Base-by-base conservation (phyloP, 2,113 vertebrate genomes). In the Hydrolagus affinis region DNA sequence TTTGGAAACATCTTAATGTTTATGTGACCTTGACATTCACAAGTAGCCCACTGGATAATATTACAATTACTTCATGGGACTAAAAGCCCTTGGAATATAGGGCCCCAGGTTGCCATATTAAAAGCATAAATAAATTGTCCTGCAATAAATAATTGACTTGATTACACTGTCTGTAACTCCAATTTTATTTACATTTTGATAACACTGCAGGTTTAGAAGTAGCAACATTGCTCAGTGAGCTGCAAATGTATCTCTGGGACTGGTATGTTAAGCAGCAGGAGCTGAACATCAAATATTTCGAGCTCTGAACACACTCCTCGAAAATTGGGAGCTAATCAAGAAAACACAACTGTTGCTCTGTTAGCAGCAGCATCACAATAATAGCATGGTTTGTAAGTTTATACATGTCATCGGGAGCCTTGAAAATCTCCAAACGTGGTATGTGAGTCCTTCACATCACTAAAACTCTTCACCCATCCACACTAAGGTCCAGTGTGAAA, bases 271-370 rank as follows among this genome's bases (percentile, higher is more conserved):
- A 83, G 17, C 78, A 83, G 78, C 78, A 83, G 78, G 78, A 25
- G 62, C 28, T 83, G 78, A 83, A 83, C 28, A 21, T 28, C 78
- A 83, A 83, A 66, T 25, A 83, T 32, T 59, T 83, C 78, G 66
- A 32, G 78, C 44, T 44, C 44, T 44, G 44, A 44, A 44, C 60
- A 30, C 78, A 83, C 7, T 60, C 78, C 78, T 83, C 78, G 66
- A 32, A 83, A 83, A 66, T 62, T 83, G 78, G 78, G 78, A 83
- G 78, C 78, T 83, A 83, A 83, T 83, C 78, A 83, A 68, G 78
- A 68, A 83, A 32, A 83, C 32, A 83, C 78, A 83, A 83, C 64
- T 64, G 78, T 23, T 32, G 32, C 78, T 68, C 78, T 83, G 60
- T 60, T 32, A 62, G 60, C 78, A 83, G 78, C 78, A 66, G 78